These are phyloP conservation scores for Nothocercus julius DNA, from an alignment of 2,113 vertebrate species.

Conservation along the genomic window DNA sequence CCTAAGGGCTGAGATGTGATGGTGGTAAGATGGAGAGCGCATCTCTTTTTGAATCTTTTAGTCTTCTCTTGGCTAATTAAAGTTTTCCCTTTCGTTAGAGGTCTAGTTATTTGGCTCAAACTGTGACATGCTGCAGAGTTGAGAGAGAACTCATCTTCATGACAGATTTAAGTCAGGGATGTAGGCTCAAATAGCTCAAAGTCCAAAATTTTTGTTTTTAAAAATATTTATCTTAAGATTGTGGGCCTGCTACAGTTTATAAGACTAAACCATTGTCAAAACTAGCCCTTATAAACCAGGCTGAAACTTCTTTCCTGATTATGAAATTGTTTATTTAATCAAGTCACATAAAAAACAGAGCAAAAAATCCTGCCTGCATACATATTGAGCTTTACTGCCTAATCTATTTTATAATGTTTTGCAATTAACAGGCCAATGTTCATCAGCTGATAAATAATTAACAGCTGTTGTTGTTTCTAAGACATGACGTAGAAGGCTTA, in stretches of 20 bases:
- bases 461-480: constrained; percentile 58
- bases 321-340: constrained; percentile 12
- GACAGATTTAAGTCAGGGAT: not conserved
- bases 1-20: not conserved
- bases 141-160: not conserved
- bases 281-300: not conserved
- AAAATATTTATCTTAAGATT: not conserved
- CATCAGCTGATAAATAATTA: constrained; percentile 72
- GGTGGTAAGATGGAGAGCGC: not conserved
- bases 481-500: constrained; percentile 48
- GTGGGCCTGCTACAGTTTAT: not conserved
- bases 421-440: constrained; percentile 61
- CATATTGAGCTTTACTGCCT: not conserved
- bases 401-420: constrained; percentile 62
- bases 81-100: not conserved
- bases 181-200: not conserved
- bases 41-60: not conserved
- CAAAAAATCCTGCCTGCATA: not conserved
- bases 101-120: not conserved
- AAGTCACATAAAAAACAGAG: not conserved
- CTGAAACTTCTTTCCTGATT: not conserved
- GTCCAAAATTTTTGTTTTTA: not conserved
- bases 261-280: not conserved
- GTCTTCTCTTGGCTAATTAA: not conserved
- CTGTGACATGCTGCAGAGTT: not conserved